Percentiles rank a stretch among this genome's conserved stretches.
Evolutionary conservation across 2,888 invertebrate species (phyloP).

Genomic region (Eupeodes luniger): DNA sequence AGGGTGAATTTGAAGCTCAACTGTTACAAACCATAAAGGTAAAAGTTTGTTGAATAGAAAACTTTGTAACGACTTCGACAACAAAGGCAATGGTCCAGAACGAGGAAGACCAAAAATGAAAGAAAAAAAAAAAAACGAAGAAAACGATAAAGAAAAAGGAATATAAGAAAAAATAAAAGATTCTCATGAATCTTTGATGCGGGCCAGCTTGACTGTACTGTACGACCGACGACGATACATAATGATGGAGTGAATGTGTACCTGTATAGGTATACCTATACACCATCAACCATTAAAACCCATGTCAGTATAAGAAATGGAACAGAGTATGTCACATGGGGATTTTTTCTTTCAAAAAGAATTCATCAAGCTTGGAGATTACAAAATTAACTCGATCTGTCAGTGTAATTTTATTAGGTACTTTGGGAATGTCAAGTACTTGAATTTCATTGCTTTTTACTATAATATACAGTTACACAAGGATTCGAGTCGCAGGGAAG

Average conservation of each 20-base stretch:
- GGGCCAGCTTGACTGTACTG: conserved; percentile 40
- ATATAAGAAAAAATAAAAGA: conserved; percentile 40
- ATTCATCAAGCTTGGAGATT: conserved; percentile 54
- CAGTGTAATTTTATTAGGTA: conserved; percentile 45
- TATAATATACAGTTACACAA: background rate
- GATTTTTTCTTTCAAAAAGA: conserved; percentile 20
- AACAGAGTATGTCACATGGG: conserved; percentile 55
- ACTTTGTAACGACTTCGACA: conserved; percentile 54
- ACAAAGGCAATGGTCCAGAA: conserved; percentile 40
- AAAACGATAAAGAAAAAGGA: conserved; percentile 37
- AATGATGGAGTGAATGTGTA: too few relatives aligned
- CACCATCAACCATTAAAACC: conserved; percentile 37
- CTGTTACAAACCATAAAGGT: conserved; percentile 67
- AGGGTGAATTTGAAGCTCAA: conserved; percentile 65
- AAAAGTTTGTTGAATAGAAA: conserved; percentile 60
- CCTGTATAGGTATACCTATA: background rate
- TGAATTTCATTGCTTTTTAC: conserved; percentile 30
- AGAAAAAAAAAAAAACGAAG: background rate
- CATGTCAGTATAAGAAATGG: conserved; percentile 53
- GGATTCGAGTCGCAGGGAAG: background rate
- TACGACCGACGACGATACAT: too few relatives aligned
- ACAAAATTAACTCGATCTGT: conserved; percentile 48
- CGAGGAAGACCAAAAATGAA: background rate
- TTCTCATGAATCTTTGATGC: conserved; percentile 70
- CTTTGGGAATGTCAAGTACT: conserved; percentile 26